phyloP scores from a whole-genome alignment of 2,113 vertebrate genomes.

The Pterocles orientalis region DNA sequence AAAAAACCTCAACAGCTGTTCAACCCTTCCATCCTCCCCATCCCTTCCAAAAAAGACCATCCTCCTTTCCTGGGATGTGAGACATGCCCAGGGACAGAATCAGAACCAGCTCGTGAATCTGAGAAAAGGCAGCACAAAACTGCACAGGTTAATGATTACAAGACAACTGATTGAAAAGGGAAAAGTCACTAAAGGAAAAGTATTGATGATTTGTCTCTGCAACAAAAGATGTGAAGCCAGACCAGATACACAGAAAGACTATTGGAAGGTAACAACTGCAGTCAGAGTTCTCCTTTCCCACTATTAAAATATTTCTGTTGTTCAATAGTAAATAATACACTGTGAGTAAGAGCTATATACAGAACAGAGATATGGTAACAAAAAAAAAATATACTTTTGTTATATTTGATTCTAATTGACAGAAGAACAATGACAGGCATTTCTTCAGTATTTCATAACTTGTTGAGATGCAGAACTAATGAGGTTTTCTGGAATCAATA shows the following conservation, averaged over 20 bases:
- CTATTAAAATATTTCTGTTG: not conserved
- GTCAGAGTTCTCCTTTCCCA: not conserved
- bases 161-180: not conserved
- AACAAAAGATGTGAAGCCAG: not conserved
- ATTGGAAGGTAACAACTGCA: not conserved
- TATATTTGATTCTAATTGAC: slow-evolving; percentile 11
- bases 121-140: not conserved
- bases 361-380: not conserved
- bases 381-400: not conserved
- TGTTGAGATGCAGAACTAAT: slow-evolving; percentile 37
- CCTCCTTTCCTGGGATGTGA: not conserved
- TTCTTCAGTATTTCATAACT: slow-evolving; percentile 16
- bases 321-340: not conserved
- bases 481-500: slow-evolving; percentile 21
- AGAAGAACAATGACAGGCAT: slow-evolving; percentile 5
- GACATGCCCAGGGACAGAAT: not conserved
- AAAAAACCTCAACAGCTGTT: not conserved
- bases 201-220: not conserved
- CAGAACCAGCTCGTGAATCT: not conserved
- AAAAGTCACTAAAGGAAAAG: not conserved
- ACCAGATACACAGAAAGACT: not conserved
- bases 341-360: not conserved
- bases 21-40: not conserved
- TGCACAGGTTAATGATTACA: not conserved
- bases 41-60: not conserved